Conservation (phyloP, 2,797 vertebrate species). For the Caiman crocodilus region DNA sequence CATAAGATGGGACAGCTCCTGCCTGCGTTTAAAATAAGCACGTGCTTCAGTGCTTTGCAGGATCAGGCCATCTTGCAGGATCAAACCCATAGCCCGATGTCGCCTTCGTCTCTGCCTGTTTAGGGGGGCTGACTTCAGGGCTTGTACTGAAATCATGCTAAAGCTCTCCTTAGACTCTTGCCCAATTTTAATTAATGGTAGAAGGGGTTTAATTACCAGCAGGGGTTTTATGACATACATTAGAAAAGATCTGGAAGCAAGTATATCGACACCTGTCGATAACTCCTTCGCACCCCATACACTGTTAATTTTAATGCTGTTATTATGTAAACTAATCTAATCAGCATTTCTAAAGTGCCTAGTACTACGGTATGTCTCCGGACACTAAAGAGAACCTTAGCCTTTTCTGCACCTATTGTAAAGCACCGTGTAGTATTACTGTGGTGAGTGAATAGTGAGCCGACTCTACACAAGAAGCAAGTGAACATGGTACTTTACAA, state of each 20-base stretch:
- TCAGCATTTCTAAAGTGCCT: accelerated
- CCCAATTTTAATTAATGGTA: neutral
- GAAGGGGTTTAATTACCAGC: neutral
- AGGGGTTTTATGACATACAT: neutral
- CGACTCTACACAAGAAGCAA: neutral
- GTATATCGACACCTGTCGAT: accelerated
- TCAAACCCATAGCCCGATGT: neutral
- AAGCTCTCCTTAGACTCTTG: neutral
- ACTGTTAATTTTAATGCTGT: neutral
- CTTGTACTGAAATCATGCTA: neutral
- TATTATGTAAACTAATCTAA: neutral
- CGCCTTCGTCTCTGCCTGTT: neutral
- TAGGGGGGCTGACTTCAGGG: neutral
- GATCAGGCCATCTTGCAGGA: neutral
- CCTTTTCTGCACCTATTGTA: accelerated
- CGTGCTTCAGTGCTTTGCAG: neutral
- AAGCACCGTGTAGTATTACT: accelerated
- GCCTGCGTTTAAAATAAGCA: neutral
- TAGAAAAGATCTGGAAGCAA: neutral
- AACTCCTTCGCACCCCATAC: accelerated
- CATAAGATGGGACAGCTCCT: neutral
- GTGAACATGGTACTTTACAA: accelerated
- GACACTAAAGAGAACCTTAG: accelerated
- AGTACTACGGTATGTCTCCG: accelerated
- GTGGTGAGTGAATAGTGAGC: neutral